Conservation (phyloP, 1,140 invertebrate genomes). For the Brachionus rotundiformis region DNA sequence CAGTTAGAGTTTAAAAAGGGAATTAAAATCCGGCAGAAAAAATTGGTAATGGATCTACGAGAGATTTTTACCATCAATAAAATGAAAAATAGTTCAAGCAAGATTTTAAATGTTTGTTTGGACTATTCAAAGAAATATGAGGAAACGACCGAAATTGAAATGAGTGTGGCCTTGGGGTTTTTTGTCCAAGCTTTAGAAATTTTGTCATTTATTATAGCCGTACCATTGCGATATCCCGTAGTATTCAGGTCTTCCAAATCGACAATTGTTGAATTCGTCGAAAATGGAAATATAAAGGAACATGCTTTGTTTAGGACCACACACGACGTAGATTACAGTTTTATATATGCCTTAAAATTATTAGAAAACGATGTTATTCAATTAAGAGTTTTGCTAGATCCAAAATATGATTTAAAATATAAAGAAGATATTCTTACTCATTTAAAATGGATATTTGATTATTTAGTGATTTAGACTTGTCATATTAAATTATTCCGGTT, state of each 20-base stretch:
- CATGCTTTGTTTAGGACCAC: slow-evolving; percentile 22
- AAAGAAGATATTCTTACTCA: background rate
- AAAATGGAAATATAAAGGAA: background rate
- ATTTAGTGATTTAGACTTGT: background rate
- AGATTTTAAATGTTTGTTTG: background rate
- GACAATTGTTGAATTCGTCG: slow-evolving; percentile 29
- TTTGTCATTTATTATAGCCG: background rate
- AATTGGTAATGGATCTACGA: background rate
- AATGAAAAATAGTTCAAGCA: background rate
- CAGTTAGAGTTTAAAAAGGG: background rate
- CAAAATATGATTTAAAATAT: background rate
- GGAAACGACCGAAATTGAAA: background rate
- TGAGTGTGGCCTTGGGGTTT: background rate
- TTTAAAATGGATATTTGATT: slow-evolving; percentile 40
- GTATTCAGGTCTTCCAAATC: slow-evolving; percentile 20
- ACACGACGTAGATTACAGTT: background rate
- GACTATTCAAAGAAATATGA: background rate
- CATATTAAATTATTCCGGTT: background rate
- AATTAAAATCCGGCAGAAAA: background rate
- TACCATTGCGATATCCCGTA: slow-evolving; percentile 11
- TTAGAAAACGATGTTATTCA: slow-evolving; percentile 26
- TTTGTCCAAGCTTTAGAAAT: background rate
- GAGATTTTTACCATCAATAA: slow-evolving; percentile 6
- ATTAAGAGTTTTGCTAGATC: slow-evolving; percentile 13
- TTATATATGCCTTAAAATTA: slow-evolving; percentile 6